Evolutionary conservation across 2,797 vertebrate species (phyloP), one percentile per base, ranked within the genome.

Genomic region (Spinus olivaceus): DNA sequence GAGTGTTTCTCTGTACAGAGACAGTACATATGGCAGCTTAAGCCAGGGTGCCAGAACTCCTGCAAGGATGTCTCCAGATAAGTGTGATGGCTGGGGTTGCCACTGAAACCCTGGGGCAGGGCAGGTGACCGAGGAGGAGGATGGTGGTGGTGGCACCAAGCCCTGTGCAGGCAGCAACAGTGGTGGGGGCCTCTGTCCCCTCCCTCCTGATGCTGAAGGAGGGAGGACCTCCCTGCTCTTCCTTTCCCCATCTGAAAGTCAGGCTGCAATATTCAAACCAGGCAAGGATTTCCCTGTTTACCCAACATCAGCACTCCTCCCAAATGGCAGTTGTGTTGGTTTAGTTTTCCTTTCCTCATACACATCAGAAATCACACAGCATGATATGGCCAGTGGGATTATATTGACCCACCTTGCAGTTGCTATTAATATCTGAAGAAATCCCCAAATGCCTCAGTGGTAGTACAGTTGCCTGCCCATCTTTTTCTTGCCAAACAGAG

Each of bases 351-450:
- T 86, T 92, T 81, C 50, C 76, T 61, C 14, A 2, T 53, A 27
- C 7, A 1, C 60, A 64, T 56, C 39, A 74, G 87, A 92, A 92
- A 63, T 82, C 69, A 82, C 79, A 74, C 25, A 81, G 50, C 0
- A 0, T 42, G 63, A 63, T 82, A 33, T 42, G 54, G 57, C 81
- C 92, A 88, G 56, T 89, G 76, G 87, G 49, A 30, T 93, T 73
- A 42, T 90, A 89, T 66, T 92, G 79, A 87, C 57, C 35, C 65
- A 91, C 33, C 84, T 78, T 89, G 81, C 57, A 0, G 8, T 19
- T 92, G 65, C 50, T 92, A 4, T 87, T 87, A 78, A 39, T 83
- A 89, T 17, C 47, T 42, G 59, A 74, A 81, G 57, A 89, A 86
- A 81, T 66, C 72, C 27, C 53, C 53, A 60, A 89, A 54, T 74